These are phyloP conservation scores for Alosa alosa DNA, from an alignment of 2,113 vertebrate genomes.

Conservation along the genomic window DNA sequence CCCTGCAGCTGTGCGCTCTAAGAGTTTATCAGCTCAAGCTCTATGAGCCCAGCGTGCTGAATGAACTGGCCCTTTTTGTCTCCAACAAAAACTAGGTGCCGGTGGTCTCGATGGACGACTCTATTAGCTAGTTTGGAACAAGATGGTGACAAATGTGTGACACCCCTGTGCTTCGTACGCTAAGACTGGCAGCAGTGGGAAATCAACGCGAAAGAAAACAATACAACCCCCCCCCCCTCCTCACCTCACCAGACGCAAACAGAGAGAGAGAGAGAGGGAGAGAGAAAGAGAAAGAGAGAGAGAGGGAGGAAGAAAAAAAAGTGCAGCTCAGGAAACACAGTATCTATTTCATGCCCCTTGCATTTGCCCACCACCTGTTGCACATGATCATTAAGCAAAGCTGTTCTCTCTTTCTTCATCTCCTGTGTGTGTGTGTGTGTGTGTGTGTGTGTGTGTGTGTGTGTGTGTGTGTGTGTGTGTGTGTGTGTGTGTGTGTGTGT, in stretches of 20 bases:
- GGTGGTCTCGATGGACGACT: slow-evolving; percentile 47
- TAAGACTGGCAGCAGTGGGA: slow-evolving; percentile 42
- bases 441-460: slow-evolving; percentile 3
- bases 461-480: slow-evolving; percentile 28
- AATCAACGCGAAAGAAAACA: slow-evolving; percentile 28
- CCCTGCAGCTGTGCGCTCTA: neutral
- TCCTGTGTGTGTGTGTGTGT: neutral
- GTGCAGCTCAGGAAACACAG: slow-evolving; percentile 81
- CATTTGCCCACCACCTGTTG: slow-evolving; percentile 97
- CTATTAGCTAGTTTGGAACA: slow-evolving; percentile 68
- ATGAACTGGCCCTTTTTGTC: neutral
- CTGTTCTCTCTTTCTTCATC: slow-evolving; percentile 29
- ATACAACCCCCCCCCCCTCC: neutral
- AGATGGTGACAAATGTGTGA: slow-evolving; percentile 72
- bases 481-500: slow-evolving; percentile 14
- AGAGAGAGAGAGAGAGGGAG: slow-evolving; percentile 14
- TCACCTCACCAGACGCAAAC: neutral
- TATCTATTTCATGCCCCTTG: slow-evolving; percentile 87
- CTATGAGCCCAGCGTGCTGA: neutral
- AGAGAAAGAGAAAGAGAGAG: neutral
- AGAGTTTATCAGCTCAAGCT: neutral
- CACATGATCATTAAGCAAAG: slow-evolving; percentile 84
- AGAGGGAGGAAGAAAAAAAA: slow-evolving; percentile 58
- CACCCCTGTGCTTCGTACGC: slow-evolving; percentile 47
- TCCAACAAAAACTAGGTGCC: neutral